Base-by-base conservation (phyloP, 2,113 vertebrate genomes). In the Bujurquina vittata region DNA sequence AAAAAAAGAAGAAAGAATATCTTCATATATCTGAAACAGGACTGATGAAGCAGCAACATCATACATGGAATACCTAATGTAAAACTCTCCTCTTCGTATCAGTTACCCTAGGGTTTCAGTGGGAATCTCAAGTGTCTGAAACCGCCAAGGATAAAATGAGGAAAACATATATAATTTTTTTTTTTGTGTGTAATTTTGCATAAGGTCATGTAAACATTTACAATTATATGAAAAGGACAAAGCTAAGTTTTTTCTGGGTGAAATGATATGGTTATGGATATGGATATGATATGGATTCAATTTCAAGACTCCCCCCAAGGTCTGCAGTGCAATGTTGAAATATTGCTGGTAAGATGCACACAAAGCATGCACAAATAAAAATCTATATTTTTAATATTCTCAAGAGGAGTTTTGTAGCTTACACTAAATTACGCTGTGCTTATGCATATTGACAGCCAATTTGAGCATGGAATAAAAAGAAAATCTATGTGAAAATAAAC, bases 361-460 rank as follows among this genome's bases (percentile, higher is more conserved):
- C 61, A 35, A 83, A 75, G 76, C 46, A 81, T 58, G n/a, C 23
- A 49, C 17, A 63, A 62, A 67, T 26, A 55, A 46, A 75, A 65
- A 88, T 87, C 77, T 31, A 76, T 81, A 73, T 69, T 46, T 80
- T 17, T 75, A 33, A 72, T 69, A 43, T 49, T 23, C 72, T 60
- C 6, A 11, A 54, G 31, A 56, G 54, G 10, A 46, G 4, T 80
- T 57, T 60, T 76, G 46, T n/a, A 58, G 54, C 52, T 56, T 2
- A 26, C 0, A 4, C 29, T 18, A 63, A 77, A 75, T 79, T 23
- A 17, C 33, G 40, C 0, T 18, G 54, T 40, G 60, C 46, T 46
- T 54, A 57, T 10, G 20, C 59, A 55, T 46, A 73, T 7, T 65
- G 69, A 77, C 10, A 55, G 62, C 80, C 9, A 46, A 83, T 49